These are phyloP conservation scores for Leptoclinus maculatus DNA, from an alignment of 2,797 vertebrate species.

Conservation along the genomic window DNA sequence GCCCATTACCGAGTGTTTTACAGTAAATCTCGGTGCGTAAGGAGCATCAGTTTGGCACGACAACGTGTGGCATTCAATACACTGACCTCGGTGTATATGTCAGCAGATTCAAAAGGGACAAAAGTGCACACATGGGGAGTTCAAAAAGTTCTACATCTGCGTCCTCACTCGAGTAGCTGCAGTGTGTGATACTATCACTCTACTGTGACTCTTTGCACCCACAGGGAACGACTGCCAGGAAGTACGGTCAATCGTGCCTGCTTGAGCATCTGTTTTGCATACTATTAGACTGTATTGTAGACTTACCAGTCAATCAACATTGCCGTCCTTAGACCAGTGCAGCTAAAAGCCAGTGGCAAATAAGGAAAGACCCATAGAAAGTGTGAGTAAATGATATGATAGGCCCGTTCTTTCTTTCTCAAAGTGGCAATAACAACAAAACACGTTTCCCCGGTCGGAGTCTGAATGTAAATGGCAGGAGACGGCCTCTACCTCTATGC, in stretches of 20 bases:
- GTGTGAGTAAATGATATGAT: not conserved
- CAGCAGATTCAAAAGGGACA: not conserved
- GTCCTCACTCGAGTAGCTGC: not conserved
- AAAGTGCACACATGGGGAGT: not conserved
- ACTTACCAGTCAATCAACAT: not conserved
- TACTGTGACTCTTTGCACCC: not conserved
- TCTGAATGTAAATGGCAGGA: not conserved
- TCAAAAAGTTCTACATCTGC: not conserved
- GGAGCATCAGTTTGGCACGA: not conserved
- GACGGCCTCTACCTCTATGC: not conserved
- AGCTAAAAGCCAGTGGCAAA: not conserved
- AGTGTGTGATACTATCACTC: not conserved
- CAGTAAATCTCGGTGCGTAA: not conserved
- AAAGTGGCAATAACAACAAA: not conserved
- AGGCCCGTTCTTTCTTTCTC: not conserved
- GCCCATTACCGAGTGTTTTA: not conserved
- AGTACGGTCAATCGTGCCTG: not conserved
- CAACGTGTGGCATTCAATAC: not conserved
- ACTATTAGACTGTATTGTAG: no score
- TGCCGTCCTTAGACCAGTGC: not conserved
- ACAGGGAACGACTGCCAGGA: not conserved
- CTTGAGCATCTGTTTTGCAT: not conserved
- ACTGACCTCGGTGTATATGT: not conserved
- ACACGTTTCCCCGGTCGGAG: not conserved
- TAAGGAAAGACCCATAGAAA: not conserved